Evolutionary conservation across 2,797 vertebrate genomes (phyloP).

Genomic region (Tapera naevia): DNA sequence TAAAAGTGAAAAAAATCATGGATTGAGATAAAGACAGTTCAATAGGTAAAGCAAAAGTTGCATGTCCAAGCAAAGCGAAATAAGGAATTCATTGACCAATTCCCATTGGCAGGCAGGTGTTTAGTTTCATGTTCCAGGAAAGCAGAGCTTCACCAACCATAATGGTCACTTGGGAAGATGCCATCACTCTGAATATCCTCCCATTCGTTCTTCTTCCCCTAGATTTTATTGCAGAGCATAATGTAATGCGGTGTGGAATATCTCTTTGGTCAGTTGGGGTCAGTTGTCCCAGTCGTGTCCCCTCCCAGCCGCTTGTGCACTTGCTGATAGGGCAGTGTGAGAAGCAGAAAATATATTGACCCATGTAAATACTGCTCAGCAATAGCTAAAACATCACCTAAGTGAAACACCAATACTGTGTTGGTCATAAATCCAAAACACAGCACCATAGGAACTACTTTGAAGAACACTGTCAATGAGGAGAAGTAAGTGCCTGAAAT

Average conservation of each 20-base stretch:
- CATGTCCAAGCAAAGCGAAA: neutral
- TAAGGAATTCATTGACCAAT: neutral
- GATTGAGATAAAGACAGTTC: neutral
- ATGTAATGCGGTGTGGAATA: neutral
- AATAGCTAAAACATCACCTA: neutral
- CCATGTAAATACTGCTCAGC: neutral
- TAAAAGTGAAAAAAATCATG: neutral
- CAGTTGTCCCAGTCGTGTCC: neutral
- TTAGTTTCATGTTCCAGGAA: neutral
- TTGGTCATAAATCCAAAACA: neutral
- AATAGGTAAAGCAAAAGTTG: neutral
- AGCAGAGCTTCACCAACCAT: rapidly evolving
- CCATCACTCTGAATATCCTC: neutral
- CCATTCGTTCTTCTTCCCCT: neutral
- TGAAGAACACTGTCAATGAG: too few species aligned
- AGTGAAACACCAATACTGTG: neutral
- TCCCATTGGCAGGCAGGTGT: rapidly evolving
- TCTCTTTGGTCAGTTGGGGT: neutral
- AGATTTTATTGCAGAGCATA: neutral
- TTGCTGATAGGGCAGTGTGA: rapidly evolving
- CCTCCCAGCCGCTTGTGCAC: neutral
- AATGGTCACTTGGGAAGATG: neutral
- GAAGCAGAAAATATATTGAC: neutral
- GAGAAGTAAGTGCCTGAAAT: neutral
- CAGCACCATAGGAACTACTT: neutral